A percentile compares a stretch with the other conserved stretches of the same genome.
These are phyloP conservation scores for Synanthedon tipuliformis DNA, from an alignment of 2,888 invertebrate genomes.

Conservation along the genomic window DNA sequence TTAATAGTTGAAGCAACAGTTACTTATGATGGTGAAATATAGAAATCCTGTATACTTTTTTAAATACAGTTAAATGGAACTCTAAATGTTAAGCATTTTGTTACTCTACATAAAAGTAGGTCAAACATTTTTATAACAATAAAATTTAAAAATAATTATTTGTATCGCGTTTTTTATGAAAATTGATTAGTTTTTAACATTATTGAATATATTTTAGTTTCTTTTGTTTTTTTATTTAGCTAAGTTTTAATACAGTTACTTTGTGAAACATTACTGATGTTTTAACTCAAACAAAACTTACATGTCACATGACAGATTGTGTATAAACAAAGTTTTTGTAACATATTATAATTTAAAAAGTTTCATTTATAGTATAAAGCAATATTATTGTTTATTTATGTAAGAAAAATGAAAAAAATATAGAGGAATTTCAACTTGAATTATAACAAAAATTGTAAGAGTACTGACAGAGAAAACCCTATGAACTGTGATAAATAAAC, in stretches of 20 bases:
- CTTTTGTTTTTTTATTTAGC: too few relatives aligned
- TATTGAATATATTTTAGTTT: too few relatives aligned
- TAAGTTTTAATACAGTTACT: background rate
- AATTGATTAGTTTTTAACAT: too few relatives aligned
- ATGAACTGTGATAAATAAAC: background rate
- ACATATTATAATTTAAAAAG: slow-evolving; percentile 1
- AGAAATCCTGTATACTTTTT: too few relatives aligned
- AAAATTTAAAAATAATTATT: too few relatives aligned
- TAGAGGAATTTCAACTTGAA: slow-evolving; percentile 3
- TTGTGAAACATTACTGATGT: background rate
- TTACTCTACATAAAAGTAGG: too few relatives aligned
- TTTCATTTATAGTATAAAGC: background rate
- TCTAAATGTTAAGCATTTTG: too few relatives aligned
- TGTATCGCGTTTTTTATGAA: too few relatives aligned
- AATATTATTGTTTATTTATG: background rate
- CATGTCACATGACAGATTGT: slow-evolving; percentile 4
- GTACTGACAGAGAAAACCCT: background rate
- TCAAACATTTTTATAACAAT: too few relatives aligned
- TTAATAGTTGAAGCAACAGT: too few relatives aligned
- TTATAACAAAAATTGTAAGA: background rate
- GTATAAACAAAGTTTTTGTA: slow-evolving; percentile 9
- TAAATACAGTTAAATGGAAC: too few relatives aligned
- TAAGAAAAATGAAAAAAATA: background rate
- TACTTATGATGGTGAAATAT: too few relatives aligned
- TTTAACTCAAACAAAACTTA: background rate